These are phyloP conservation scores for Dorcus hopei DNA, from an alignment of 2,888 invertebrate species.

Conservation along the genomic window DNA sequence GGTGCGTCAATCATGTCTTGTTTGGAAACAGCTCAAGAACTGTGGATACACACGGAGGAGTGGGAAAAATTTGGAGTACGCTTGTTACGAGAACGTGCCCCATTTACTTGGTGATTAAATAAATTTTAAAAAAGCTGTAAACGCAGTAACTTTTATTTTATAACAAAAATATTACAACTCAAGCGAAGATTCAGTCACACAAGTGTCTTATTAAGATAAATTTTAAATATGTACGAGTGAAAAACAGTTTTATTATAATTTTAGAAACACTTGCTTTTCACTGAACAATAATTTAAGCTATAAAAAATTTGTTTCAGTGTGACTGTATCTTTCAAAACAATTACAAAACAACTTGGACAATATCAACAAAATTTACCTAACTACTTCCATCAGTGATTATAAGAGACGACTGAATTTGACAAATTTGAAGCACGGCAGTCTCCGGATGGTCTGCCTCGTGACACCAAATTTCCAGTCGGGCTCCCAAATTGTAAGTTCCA, in stretches of 20 bases:
- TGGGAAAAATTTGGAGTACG: slow-evolving; percentile 85
- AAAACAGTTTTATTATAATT: too few relatives aligned
- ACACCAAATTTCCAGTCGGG: slow-evolving; percentile 57
- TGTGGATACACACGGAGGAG: slow-evolving; percentile 84
- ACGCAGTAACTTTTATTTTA: too few relatives aligned
- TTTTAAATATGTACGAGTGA: too few relatives aligned
- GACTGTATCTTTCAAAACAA: too few relatives aligned
- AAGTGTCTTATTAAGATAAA: too few relatives aligned
- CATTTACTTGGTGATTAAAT: slow-evolving; percentile 74
- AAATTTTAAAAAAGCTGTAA: neutral
- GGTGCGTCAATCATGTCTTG: slow-evolving; percentile 93
- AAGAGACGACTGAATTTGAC: slow-evolving; percentile 41
- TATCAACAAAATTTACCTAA: too few relatives aligned
- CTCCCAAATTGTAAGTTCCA: slow-evolving; percentile 66
- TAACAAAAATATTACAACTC: too few relatives aligned
- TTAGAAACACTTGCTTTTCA: too few relatives aligned
- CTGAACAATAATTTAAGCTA: too few relatives aligned
- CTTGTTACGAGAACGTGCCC: slow-evolving; percentile 84
- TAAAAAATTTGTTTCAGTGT: too few relatives aligned
- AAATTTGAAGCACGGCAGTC: slow-evolving; percentile 37
- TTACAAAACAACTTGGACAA: too few relatives aligned
- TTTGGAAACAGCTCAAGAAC: slow-evolving; percentile 86
- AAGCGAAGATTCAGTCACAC: too few relatives aligned
- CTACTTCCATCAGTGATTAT: slow-evolving; percentile 28
- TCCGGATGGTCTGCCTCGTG: slow-evolving; percentile 33